Percentiles rank a stretch among this genome's conserved stretches.
Conservation (phyloP, 2,113 vertebrate species). For the Enhydra lutris region DNA sequence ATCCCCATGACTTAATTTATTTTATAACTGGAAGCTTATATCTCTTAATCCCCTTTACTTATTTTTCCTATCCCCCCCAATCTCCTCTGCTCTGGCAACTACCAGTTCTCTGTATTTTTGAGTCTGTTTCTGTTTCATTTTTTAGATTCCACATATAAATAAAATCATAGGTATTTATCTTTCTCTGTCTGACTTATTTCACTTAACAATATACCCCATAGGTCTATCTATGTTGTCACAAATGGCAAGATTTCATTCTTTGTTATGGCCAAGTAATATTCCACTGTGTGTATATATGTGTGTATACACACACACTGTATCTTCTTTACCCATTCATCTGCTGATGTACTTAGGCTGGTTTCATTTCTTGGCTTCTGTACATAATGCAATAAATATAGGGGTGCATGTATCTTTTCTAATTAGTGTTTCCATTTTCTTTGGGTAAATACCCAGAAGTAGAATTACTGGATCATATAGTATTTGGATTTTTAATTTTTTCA, state of each 20-base stretch:
- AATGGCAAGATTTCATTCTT: not conserved
- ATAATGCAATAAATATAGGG: not conserved
- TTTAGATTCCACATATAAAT: not conserved
- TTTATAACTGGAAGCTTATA: not conserved
- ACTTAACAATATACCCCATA: not conserved
- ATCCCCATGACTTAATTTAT: not conserved
- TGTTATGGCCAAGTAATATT: not conserved
- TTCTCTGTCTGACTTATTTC: not conserved
- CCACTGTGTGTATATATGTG: not conserved
- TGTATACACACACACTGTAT: not conserved
- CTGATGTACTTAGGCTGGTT: not conserved
- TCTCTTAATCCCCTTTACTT: not conserved
- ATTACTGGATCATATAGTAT: not conserved
- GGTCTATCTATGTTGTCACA: not conserved
- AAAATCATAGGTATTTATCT: not conserved
- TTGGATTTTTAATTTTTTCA: not conserved
- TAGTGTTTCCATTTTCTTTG: not conserved
- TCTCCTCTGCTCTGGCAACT: not conserved
- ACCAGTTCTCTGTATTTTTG: not conserved
- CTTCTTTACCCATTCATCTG: not conserved
- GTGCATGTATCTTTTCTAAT: not conserved
- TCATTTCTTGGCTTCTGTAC: not conserved
- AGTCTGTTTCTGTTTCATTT: not conserved
- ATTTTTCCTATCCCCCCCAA: not conserved
- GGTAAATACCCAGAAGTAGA: not conserved